A percentile compares a stretch with the other conserved stretches of the same genome.
phyloP scores from a whole-genome alignment of 2,113 vertebrate genomes.

The Micromys minutus region DNA sequence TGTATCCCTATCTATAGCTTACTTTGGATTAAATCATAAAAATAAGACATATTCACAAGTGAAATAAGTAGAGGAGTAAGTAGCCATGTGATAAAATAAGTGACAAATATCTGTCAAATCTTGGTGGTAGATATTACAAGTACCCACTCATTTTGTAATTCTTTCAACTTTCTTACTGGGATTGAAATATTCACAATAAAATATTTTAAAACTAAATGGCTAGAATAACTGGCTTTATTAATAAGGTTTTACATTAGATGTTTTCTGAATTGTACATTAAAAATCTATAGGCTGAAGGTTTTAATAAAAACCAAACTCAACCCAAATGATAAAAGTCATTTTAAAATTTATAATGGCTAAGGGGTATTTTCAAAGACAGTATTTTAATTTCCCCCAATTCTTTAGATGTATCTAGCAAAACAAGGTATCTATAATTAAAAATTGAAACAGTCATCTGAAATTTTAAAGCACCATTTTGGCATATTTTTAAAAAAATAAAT shows the following conservation, averaged over 20 bases:
- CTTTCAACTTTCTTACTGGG: not conserved
- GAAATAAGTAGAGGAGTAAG: not conserved
- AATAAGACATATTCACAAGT: not conserved
- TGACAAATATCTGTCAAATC: not conserved
- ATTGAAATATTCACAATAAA: slow-evolving; percentile 42
- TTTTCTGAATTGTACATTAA: not conserved
- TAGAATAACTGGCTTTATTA: slow-evolving; percentile 28
- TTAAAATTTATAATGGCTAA: not conserved
- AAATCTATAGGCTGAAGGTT: not conserved
- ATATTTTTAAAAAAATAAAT: slow-evolving; percentile 18
- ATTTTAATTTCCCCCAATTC: not conserved
- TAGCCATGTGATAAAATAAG: not conserved
- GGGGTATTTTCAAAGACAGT: not conserved
- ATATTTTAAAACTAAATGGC: not conserved
- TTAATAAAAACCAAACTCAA: slow-evolving; percentile 43
- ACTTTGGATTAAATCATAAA: not conserved
- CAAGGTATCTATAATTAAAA: not conserved
- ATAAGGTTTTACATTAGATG: not conserved
- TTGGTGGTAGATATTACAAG: not conserved
- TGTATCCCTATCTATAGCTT: not conserved
- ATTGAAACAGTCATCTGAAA: not conserved
- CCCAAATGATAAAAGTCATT: not conserved
- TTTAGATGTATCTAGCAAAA: not conserved
- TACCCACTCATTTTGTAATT: not conserved
- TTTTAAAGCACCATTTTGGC: slow-evolving; percentile 6